Percentiles rank a stretch among this genome's conserved stretches.
These are phyloP conservation scores for Brachionus koreanus DNA, from an alignment of 1,140 invertebrate genomes.

Conservation along the genomic window DNA sequence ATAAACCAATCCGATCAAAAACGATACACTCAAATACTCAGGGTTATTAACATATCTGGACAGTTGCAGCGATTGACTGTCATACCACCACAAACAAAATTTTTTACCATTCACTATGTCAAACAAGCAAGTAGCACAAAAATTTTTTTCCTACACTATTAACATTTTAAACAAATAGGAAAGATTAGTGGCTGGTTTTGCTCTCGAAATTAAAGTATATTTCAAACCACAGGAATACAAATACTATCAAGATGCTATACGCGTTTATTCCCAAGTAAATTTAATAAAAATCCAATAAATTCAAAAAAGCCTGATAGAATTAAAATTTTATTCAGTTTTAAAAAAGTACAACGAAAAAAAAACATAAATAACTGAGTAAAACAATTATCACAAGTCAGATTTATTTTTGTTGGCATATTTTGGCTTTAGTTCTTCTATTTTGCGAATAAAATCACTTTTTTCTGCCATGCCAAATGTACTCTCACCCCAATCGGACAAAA, in stretches of 20 bases:
- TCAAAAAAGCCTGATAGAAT: background rate
- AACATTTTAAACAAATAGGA: background rate
- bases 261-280: slow-evolving; percentile 48
- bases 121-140: slow-evolving; percentile 47
- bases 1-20: slow-evolving; percentile 50
- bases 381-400: background rate
- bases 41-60: slow-evolving; percentile 54
- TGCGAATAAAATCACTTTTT: slow-evolving; percentile 90
- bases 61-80: slow-evolving; percentile 56
- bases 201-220: slow-evolving; percentile 53
- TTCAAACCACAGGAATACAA: slow-evolving; percentile 57
- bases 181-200: slow-evolving; percentile 30
- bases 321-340: background rate
- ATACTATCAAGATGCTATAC: slow-evolving; percentile 58
- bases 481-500: slow-evolving; percentile 94
- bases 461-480: slow-evolving; percentile 95
- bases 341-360: background rate
- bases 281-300: no score
- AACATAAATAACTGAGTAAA: background rate
- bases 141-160: background rate
- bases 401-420: slow-evolving; percentile 68
- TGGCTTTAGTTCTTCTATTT: slow-evolving; percentile 92
- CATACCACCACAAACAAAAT: slow-evolving; percentile 56
- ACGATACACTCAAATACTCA: slow-evolving; percentile 46
- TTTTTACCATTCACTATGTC: slow-evolving; percentile 56